These are phyloP conservation scores for Gortyna flavago DNA, from an alignment of 2,888 invertebrate species.

Conservation along the genomic window DNA sequence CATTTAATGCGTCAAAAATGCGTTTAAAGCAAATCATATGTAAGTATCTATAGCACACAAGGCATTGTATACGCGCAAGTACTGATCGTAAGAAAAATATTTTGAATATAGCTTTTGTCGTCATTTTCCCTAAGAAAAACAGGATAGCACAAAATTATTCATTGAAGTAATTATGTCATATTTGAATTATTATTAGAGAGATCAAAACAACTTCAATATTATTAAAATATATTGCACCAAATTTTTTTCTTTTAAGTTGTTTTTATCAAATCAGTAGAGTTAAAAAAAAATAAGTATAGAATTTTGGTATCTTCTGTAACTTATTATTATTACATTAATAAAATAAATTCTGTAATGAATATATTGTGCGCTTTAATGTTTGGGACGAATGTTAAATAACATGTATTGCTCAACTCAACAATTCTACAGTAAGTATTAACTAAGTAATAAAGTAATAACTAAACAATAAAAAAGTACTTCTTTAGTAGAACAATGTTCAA, in stretches of 20 bases:
- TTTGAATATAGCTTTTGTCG: background rate
- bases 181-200: background rate
- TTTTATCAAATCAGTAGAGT: background rate
- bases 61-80: constrained; percentile 5
- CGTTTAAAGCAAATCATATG: background rate
- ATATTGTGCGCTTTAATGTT: constrained; percentile 41
- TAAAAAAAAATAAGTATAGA: background rate
- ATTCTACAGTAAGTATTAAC: constrained; percentile 14
- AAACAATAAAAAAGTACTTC: constrained; percentile 56
- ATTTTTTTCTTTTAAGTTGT: background rate
- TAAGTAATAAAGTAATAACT: constrained; percentile 38
- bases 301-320: background rate
- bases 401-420: constrained; percentile 31
- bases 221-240: constrained; percentile 42
- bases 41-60: constrained; percentile 6
- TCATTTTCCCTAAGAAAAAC: background rate
- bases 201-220: constrained; percentile 8
- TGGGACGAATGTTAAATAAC: constrained; percentile 21
- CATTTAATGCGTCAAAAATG: constrained; percentile 17
- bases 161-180: constrained; percentile 1
- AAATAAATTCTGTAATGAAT: constrained; percentile 25
- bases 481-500: constrained; percentile 50
- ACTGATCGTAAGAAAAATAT: background rate
- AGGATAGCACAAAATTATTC: constrained; percentile 32
- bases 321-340: background rate